A percentile compares a stretch with the other conserved stretches of the same genome.
phyloP scores from a whole-genome alignment of 2,113 vertebrate species.

The Capreolus pygargus region DNA sequence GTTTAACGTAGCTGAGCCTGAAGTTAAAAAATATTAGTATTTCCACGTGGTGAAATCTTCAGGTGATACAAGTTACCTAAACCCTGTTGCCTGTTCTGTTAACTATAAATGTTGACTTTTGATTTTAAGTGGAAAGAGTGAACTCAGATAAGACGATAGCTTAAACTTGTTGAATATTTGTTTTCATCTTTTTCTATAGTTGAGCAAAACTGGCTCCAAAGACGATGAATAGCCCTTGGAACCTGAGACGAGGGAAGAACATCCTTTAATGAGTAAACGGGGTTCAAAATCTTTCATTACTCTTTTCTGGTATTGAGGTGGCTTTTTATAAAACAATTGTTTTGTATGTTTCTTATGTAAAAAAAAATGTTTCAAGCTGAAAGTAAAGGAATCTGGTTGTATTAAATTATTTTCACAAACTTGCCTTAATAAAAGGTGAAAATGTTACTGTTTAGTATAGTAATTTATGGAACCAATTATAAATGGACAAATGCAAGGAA shows the following conservation, averaged over 20 bases:
- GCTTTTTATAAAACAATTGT: slow-evolving; percentile 78
- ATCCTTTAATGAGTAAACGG: slow-evolving; percentile 71
- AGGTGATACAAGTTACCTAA: not conserved
- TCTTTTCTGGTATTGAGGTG: slow-evolving; percentile 63
- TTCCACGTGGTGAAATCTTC: not conserved
- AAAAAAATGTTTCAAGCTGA: slow-evolving; percentile 24
- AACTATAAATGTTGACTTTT: slow-evolving; percentile 40
- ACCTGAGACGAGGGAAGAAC: slow-evolving; percentile 68
- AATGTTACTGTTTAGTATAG: slow-evolving; percentile 51
- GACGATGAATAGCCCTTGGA: slow-evolving; percentile 87
- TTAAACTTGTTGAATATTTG: slow-evolving; percentile 69
- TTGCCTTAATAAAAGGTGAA: slow-evolving; percentile 82
- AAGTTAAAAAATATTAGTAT: not conserved
- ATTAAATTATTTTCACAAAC: slow-evolving; percentile 69
- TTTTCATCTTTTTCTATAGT: slow-evolving; percentile 81
- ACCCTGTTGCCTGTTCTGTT: slow-evolving; percentile 20
- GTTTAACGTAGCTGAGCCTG: not conserved
- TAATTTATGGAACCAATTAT: slow-evolving; percentile 24
- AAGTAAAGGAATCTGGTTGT: slow-evolving; percentile 61
- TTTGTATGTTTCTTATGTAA: slow-evolving; percentile 73
- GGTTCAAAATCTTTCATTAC: slow-evolving; percentile 69
- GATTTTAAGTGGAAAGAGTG: slow-evolving; percentile 54
- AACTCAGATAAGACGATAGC: slow-evolving; percentile 40
- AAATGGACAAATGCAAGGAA: not conserved
- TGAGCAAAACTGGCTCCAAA: slow-evolving; percentile 96